Evolutionary conservation across 2,113 vertebrate genomes (phyloP).

Genomic region (Amia ocellicauda): DNA sequence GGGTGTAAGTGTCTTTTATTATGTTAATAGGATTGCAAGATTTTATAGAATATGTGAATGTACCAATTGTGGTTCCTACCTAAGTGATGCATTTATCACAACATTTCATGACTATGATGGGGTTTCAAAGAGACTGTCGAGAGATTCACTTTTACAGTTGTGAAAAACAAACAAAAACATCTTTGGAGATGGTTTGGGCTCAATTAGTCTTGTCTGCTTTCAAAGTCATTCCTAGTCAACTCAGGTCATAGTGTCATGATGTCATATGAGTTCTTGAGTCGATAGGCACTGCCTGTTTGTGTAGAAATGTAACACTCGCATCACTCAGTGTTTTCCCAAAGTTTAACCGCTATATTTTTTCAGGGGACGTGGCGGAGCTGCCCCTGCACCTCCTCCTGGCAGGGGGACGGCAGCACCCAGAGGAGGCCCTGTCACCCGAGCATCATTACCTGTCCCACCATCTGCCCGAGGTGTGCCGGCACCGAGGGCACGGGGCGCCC

Average conservation of each 20-base stretch:
- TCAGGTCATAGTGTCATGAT: too few relatives aligned
- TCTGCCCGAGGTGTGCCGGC: constrained; percentile 75
- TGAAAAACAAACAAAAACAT: too few relatives aligned
- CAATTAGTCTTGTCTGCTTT: too few relatives aligned
- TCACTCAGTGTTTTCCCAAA: too few relatives aligned
- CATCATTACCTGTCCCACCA: constrained; percentile 68
- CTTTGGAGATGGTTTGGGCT: too few relatives aligned
- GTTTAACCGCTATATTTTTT: too few relatives aligned
- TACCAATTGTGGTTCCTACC: background rate
- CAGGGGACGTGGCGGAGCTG: constrained; percentile 81
- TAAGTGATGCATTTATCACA: background rate
- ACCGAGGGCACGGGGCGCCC: constrained; percentile 67
- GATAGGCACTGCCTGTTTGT: too few relatives aligned
- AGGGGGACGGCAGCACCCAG: constrained; percentile 80
- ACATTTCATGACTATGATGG: background rate
- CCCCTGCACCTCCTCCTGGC: constrained; percentile 67
- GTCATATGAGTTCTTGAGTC: too few relatives aligned
- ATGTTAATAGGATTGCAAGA: background rate
- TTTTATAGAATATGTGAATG: background rate
- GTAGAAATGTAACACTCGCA: too few relatives aligned
- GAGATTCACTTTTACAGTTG: background rate
- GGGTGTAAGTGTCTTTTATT: background rate
- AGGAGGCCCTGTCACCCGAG: constrained; percentile 71
- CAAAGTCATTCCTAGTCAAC: too few relatives aligned
- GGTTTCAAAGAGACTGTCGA: background rate